A percentile compares a stretch with the other conserved stretches of the same genome.
Evolutionary conservation across 2,888 invertebrate species (phyloP).

Genomic region (Drymonia ruficornis): DNA sequence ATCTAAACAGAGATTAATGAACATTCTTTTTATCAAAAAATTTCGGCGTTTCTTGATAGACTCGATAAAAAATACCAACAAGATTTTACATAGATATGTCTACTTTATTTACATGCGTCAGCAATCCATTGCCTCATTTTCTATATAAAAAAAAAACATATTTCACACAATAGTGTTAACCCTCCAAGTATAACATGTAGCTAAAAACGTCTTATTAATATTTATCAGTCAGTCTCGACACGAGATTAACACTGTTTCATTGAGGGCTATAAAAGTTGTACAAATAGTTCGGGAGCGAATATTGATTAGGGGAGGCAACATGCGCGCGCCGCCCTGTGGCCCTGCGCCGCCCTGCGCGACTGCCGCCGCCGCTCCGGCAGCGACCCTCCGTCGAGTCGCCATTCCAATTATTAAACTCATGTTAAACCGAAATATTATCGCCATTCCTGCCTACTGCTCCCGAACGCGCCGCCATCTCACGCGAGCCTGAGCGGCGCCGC

Average conservation of each 20-base stretch:
- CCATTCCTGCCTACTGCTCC: conserved; percentile 25
- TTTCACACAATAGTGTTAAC: not conserved
- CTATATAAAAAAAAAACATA: not conserved
- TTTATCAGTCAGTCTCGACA: conserved; percentile 19
- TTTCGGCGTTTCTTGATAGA: too few species aligned
- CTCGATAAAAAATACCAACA: too few species aligned
- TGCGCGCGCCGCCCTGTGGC: conserved; percentile 31
- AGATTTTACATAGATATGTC: too few species aligned
- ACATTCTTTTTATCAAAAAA: too few species aligned
- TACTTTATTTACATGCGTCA: too few species aligned
- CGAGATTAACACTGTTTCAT: conserved; percentile 47
- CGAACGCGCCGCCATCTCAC: conserved; percentile 33
- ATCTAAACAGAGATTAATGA: too few species aligned
- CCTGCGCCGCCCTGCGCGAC: conserved; percentile 53
- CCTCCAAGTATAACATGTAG: conserved; percentile 8
- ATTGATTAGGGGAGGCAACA: conserved; percentile 69
- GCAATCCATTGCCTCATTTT: not conserved
- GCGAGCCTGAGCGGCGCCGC: conserved; percentile 40
- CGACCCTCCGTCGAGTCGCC: conserved; percentile 47
- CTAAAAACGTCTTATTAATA: conserved; percentile 24
- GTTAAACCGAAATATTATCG: conserved; percentile 41
- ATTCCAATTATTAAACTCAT: conserved; percentile 49
- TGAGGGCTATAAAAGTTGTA: conserved; percentile 65
- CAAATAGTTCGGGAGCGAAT: conserved; percentile 66
- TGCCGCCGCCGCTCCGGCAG: conserved; percentile 53